These are phyloP conservation scores for Eupleurogrammus muticus DNA, from an alignment of 2,797 vertebrate species.

Conservation along the genomic window DNA sequence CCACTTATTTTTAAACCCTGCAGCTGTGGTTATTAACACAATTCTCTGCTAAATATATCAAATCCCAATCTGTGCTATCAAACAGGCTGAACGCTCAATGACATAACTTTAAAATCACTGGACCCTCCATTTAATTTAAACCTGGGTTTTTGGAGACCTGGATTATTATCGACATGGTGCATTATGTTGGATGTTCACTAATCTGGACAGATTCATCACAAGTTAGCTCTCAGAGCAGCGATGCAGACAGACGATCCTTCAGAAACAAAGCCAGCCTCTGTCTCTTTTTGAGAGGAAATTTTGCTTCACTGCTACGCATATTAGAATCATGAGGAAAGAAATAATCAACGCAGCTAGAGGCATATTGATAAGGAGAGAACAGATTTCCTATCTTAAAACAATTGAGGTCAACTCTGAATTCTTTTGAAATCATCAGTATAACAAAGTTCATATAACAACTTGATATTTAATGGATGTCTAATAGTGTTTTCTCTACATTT, in stretches of 20 bases:
- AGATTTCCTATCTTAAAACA: not conserved
- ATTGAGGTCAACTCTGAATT: no score
- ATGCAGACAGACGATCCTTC: slow-evolving; percentile 17
- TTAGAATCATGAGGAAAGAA: not conserved
- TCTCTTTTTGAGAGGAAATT: not conserved
- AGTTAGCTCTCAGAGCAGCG: slow-evolving; percentile 46
- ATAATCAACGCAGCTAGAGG: not conserved
- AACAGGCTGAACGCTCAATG: no score
- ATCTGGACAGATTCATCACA: slow-evolving; percentile 53
- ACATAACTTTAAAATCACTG: not conserved
- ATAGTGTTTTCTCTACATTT: not conserved
- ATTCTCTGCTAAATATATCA: no score
- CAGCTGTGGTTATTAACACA: no score
- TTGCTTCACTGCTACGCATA: not conserved
- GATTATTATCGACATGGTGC: slow-evolving; percentile 38
- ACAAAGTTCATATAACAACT: not conserved
- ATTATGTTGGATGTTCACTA: slow-evolving; percentile 50
- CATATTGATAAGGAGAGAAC: not conserved
- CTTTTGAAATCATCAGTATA: not conserved
- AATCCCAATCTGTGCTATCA: no score
- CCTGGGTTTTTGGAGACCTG: slow-evolving; percentile 5
- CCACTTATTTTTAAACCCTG: no score
- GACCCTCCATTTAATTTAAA: not conserved
- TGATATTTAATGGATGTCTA: not conserved
- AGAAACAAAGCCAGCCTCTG: slow-evolving; percentile 30